Evolutionary conservation across 2,888 invertebrate genomes (phyloP).

Genomic region (Zaprionus bogoriensis): DNA sequence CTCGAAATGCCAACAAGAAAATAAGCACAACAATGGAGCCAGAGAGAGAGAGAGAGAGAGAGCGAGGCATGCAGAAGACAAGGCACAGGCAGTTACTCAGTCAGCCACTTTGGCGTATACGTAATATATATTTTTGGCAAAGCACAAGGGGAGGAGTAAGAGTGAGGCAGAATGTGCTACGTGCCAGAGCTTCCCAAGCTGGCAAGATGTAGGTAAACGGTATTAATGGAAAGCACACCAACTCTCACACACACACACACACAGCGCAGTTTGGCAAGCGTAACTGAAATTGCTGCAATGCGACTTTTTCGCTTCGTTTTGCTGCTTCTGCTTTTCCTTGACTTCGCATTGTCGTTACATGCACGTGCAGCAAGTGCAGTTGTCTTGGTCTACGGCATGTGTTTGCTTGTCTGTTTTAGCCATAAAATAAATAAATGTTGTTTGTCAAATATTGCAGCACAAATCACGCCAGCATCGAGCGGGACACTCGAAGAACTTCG

Average conservation of each 20-base stretch:
- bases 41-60: slow-evolving; percentile 4
- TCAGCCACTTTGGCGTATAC: slow-evolving; percentile 70
- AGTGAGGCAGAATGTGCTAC: slow-evolving; percentile 31
- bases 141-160: background rate
- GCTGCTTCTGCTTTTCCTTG: slow-evolving; percentile 16
- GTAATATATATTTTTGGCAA: slow-evolving; percentile 64
- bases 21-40: slow-evolving; percentile 7
- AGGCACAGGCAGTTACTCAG: slow-evolving; percentile 35
- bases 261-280: slow-evolving; percentile 69
- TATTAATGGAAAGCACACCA: slow-evolving; percentile 62
- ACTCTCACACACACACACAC: slow-evolving; percentile 10
- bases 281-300: slow-evolving; percentile 75
- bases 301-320: slow-evolving; percentile 64
- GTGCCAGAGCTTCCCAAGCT: slow-evolving; percentile 37
- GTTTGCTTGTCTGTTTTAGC: slow-evolving; percentile 16
- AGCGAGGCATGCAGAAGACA: slow-evolving; percentile 16
- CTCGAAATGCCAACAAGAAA: slow-evolving; percentile 35
- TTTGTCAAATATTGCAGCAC: slow-evolving; percentile 49
- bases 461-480: slow-evolving; percentile 44
- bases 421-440: slow-evolving; percentile 32
- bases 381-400: slow-evolving; percentile 17
- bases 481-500: background rate
- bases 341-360: slow-evolving; percentile 56
- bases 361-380: slow-evolving; percentile 50
- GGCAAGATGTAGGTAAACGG: slow-evolving; percentile 64